A percentile compares a stretch with the other conserved stretches of the same genome.
Evolutionary conservation across 2,888 invertebrate species (phyloP).

Genomic region (Lobophora halterata): DNA sequence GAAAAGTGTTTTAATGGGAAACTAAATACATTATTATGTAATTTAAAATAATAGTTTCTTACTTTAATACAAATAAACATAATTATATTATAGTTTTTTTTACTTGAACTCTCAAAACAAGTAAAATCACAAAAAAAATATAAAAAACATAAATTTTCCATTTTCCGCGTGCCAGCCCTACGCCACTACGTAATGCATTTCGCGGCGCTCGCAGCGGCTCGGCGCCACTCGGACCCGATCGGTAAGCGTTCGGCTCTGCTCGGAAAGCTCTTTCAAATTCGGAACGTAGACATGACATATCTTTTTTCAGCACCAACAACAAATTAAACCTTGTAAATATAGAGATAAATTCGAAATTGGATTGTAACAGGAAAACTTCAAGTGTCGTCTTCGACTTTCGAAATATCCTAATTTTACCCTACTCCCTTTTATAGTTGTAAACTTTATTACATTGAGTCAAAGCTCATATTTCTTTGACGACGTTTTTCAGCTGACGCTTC

Average conservation of each 20-base stretch:
- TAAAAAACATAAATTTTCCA: slow-evolving; percentile 17
- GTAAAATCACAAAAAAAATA: too few relatives aligned
- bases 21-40: too few relatives aligned
- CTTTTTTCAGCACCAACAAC: slow-evolving; percentile 40
- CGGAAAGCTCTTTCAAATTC: slow-evolving; percentile 75
- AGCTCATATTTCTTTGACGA: slow-evolving; percentile 38
- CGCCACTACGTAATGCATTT: slow-evolving; percentile 71
- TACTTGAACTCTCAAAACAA: too few relatives aligned
- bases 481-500: slow-evolving; percentile 73
- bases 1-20: too few relatives aligned
- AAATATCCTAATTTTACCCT: slow-evolving; percentile 72
- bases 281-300: slow-evolving; percentile 69
- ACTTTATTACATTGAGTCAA: slow-evolving; percentile 38
- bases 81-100: too few relatives aligned
- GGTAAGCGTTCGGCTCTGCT: slow-evolving; percentile 70
- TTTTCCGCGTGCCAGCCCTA: slow-evolving; percentile 59
- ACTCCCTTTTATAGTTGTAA: slow-evolving; percentile 31
- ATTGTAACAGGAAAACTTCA: slow-evolving; percentile 39
- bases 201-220: slow-evolving; percentile 70
- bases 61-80: too few relatives aligned
- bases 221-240: slow-evolving; percentile 77
- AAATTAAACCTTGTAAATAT: slow-evolving; percentile 36
- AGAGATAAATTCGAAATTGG: slow-evolving; percentile 35
- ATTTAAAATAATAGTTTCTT: too few relatives aligned
- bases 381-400: slow-evolving; percentile 69